A percentile compares a stretch with the other conserved stretches of the same genome.
phyloP scores from a whole-genome alignment of 1,140 invertebrate species.

The Drosophila varians region DNA sequence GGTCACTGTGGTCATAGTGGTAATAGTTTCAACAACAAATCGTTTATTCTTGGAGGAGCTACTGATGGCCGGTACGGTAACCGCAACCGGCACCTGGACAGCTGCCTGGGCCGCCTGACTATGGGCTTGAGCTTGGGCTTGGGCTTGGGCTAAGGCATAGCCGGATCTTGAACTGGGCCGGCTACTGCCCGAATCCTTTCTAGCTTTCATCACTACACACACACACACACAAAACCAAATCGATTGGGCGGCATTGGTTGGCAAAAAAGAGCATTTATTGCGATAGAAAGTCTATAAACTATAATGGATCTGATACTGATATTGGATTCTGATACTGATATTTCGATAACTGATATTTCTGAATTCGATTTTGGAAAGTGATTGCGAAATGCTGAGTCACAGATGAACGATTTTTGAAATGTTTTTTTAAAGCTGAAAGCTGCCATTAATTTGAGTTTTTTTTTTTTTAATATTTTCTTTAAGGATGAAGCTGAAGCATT shows the following conservation, averaged over 20 bases:
- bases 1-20: slow-evolving; percentile 88
- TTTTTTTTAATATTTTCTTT: background rate
- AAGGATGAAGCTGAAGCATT: background rate
- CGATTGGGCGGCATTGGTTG: slow-evolving; percentile 21
- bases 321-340: background rate
- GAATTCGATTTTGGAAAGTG: background rate
- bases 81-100: slow-evolving; percentile 8
- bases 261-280: slow-evolving; percentile 63
- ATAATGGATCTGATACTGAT: background rate
- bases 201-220: slow-evolving; percentile 56
- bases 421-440: background rate
- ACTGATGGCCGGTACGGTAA: slow-evolving; percentile 36
- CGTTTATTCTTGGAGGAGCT: slow-evolving; percentile 84
- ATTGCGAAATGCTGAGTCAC: background rate
- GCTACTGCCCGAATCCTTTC: slow-evolving; percentile 54
- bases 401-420: background rate
- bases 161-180: slow-evolving; percentile 8
- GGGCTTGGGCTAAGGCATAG: background rate
- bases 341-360: no score
- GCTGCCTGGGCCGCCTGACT: slow-evolving; percentile 8
- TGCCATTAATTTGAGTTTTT: background rate
- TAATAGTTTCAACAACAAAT: slow-evolving; percentile 88
- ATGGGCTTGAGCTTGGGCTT: background rate
- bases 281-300: background rate
- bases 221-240: no score